These are phyloP conservation scores for Gibbula magus DNA, from an alignment of 2,888 invertebrate species.

Conservation along the genomic window DNA sequence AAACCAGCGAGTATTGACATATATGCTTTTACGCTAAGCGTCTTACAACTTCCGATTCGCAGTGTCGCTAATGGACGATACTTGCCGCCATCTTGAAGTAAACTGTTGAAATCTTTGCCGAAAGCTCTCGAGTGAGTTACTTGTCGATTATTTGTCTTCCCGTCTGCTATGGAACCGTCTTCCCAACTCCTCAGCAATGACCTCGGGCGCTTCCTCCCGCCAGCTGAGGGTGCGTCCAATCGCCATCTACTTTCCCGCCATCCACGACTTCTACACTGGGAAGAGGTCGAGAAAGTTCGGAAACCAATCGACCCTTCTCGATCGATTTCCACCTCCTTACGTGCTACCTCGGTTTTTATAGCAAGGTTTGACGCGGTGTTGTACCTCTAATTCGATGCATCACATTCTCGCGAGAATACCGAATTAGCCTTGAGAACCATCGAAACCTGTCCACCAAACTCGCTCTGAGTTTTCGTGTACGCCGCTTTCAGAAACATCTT, in stretches of 20 bases:
- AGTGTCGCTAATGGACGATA: neutral
- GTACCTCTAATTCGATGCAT: neutral
- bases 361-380: neutral
- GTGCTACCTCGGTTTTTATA: neutral
- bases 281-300: conserved; percentile 15
- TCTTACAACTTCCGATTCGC: conserved; percentile 12
- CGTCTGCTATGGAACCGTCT: conserved; percentile 9
- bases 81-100: conserved; percentile 23
- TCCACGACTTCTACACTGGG: neutral
- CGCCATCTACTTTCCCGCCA: too few species aligned
- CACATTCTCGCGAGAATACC: neutral
- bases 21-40: conserved; percentile 18
- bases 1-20: conserved; percentile 2
- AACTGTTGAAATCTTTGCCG: conserved; percentile 17
- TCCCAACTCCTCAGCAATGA: neutral
- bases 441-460: too few species aligned
- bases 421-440: neutral
- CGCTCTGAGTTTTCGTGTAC: too few species aligned
- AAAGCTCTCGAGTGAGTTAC: conserved; percentile 15
- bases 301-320: conserved; percentile 21
- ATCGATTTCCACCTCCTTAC: conserved; percentile 10
- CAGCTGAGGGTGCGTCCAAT: neutral
- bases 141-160: conserved; percentile 18
- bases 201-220: neutral
- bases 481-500: too few species aligned